Evolutionary conservation across 2,888 invertebrate genomes (phyloP), one percentile per base, ranked within the genome.

Genomic region (Meteorus cinctellus): DNA sequence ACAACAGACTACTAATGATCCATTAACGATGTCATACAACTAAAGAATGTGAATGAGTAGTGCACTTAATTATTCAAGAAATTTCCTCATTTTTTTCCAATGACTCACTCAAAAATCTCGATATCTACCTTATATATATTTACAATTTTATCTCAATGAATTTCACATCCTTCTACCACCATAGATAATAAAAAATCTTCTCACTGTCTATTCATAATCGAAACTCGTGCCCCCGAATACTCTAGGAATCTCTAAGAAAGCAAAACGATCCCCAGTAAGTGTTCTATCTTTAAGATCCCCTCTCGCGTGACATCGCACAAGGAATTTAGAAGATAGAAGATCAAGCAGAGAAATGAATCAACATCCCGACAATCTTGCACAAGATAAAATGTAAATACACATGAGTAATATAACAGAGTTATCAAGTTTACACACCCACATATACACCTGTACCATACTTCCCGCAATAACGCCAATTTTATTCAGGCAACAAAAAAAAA

Each of bases 221-320:
- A 71, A 60, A 41, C 71, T 71, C 60, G 45, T 71, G 36, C 60
- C 60, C 71, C 60, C 51, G 60, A 62, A 67, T 72, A 68, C 72
- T 72, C 80, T 80, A 79, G 79, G 81, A 81, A 81, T 81, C 74
- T 77, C 77, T 79, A 78, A 68, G 62, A 72, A 77, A 81, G 76
- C 70, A 80, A 79, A 80, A 81, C 77, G 80, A 77, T 77, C 41
- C 19, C 31, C 31, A 16, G 78, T 41, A 41, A 41, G 48, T 72
- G 75, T 81, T 81, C 81, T 81, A 81, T 81, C 81, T 81, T 81
- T 81, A 80, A 81, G 79, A 81, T 78, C 78, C 78, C 76, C 79
- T 78, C 81, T 77, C 75, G 74, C 62, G 73, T 70, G 71, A 48
- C 34, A 55, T n/a, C 19, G 55, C 29, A 24, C 51, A 48, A 41